Percentiles rank a stretch among this genome's conserved stretches.
Conservation (phyloP, 2,888 invertebrate genomes). For the Torymus tubicola region DNA sequence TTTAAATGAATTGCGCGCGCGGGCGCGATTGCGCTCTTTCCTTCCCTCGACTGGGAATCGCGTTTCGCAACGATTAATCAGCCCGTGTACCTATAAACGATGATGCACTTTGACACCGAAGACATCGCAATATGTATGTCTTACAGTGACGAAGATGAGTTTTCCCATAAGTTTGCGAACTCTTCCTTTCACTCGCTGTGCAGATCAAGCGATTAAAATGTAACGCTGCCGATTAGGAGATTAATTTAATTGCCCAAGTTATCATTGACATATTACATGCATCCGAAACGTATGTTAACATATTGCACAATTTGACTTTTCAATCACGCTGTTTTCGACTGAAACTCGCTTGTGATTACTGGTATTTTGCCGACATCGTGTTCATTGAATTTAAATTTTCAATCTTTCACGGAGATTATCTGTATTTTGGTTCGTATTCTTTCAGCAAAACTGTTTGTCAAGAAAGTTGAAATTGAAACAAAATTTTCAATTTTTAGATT, state of each 20-base stretch:
- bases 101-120: not conserved
- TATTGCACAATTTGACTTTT: conserved; percentile 5
- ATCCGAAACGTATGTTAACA: not conserved
- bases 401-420: not conserved
- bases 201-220: not conserved
- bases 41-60: too few relatives aligned
- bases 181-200: not conserved
- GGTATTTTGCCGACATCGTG: not conserved
- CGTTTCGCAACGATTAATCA: too few relatives aligned
- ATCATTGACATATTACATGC: conserved; percentile 14
- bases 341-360: not conserved
- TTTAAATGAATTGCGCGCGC: too few relatives aligned
- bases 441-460: not conserved
- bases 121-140: too few relatives aligned
- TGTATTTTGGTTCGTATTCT: not conserved
- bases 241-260: conserved; percentile 26
- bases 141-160: not conserved
- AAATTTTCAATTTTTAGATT: too few relatives aligned
- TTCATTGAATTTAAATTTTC: conserved; percentile 3
- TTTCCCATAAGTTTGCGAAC: conserved; percentile 4
- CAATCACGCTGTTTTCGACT: not conserved
- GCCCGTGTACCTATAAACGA: not conserved
- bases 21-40: too few relatives aligned
- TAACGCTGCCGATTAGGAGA: conserved; percentile 8
- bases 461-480: not conserved